Conservation (phyloP, 2,797 vertebrate species). For the Bovichtus diacanthus region DNA sequence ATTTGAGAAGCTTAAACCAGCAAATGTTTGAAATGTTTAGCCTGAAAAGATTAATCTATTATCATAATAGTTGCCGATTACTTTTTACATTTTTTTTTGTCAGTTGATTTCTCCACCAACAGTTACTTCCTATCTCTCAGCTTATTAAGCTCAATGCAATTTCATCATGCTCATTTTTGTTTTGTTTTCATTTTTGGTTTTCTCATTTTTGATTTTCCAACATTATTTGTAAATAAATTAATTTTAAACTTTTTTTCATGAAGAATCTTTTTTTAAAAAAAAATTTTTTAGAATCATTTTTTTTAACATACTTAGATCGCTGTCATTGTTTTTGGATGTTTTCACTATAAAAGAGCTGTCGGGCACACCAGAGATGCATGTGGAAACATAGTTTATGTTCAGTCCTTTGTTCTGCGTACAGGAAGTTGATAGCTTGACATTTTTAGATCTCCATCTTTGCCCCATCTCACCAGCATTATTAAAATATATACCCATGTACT, state of each 20-base stretch:
- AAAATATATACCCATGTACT: conserved; percentile 67
- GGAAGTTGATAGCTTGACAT: conserved; percentile 54
- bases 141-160: conserved; percentile 29
- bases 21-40: too few species aligned
- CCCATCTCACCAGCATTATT: conserved; percentile 69
- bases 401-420: conserved; percentile 53
- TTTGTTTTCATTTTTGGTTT: conserved; percentile 6
- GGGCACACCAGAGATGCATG: conserved; percentile 58
- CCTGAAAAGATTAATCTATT: too few species aligned
- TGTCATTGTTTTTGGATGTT: conserved; percentile 43
- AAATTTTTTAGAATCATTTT: neutral
- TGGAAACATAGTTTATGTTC: conserved; percentile 57
- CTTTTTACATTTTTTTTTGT: too few species aligned
- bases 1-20: too few species aligned
- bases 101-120: too few species aligned
- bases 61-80: too few species aligned
- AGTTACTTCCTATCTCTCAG: neutral
- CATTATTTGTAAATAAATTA: conserved; percentile 48
- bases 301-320: conserved; percentile 29
- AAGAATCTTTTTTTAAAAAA: conserved; percentile 46
- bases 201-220: conserved; percentile 26
- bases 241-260: conserved; percentile 52
- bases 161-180: neutral
- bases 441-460: conserved; percentile 56
- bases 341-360: conserved; percentile 50